These are phyloP conservation scores for Agelas oroides DNA, from an alignment of 37 sponge, comb jelly and placozoan genomes.

Conservation along the genomic window DNA sequence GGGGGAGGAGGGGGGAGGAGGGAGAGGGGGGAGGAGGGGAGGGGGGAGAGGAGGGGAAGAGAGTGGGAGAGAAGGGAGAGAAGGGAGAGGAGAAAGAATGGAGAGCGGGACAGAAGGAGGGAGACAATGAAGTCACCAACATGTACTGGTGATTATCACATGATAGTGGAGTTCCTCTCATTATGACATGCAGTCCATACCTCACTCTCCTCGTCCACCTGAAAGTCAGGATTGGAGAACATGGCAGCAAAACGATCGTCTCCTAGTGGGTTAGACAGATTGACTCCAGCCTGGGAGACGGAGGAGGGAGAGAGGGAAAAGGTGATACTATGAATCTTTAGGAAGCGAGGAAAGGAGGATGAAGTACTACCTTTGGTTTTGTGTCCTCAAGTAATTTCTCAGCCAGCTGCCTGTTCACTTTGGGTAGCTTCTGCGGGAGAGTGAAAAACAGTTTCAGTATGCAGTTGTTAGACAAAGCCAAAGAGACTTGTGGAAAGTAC, in stretches of 20 bases:
- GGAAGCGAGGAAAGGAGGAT: not conserved
- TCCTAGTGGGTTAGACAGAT: constrained; percentile 71
- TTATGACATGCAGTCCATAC: too few relatives aligned
- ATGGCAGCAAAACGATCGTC: constrained; percentile 89
- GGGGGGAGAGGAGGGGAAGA: too few relatives aligned
- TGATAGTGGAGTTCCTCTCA: too few relatives aligned
- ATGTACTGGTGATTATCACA: too few relatives aligned
- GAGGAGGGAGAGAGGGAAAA: too few relatives aligned
- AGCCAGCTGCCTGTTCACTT: constrained; percentile 86
- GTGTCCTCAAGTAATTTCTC: constrained; percentile 53
- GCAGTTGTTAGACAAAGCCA: not conserved
- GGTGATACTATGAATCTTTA: not conserved
- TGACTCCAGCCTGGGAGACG: not conserved
- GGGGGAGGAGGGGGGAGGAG: too few relatives aligned
- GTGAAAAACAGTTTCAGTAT: not conserved
- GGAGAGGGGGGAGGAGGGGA: too few relatives aligned
- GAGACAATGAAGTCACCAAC: too few relatives aligned
- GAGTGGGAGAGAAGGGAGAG: too few relatives aligned
- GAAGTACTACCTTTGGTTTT: not conserved
- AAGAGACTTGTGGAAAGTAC: not conserved
- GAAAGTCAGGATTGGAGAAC: constrained; percentile 87
- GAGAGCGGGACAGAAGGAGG: too few relatives aligned
- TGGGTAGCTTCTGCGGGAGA: constrained; percentile 76
- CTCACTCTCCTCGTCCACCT: constrained; percentile 93
- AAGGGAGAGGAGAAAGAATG: too few relatives aligned